Conservation (phyloP, 1,140 invertebrate genomes). For the Frieseomelitta varia region DNA sequence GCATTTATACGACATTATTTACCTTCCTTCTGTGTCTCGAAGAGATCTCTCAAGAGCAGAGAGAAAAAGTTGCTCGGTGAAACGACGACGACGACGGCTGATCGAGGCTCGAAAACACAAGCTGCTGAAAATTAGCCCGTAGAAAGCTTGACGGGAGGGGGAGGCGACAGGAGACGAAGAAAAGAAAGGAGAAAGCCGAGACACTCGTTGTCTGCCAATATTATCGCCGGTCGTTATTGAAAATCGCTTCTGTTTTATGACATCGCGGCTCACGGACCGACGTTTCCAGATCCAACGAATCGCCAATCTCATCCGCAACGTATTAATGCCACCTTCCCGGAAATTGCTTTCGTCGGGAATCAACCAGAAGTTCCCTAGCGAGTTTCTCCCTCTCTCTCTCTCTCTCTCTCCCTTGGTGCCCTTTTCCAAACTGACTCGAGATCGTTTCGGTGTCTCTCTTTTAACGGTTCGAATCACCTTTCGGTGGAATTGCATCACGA, state of each 20-base stretch:
- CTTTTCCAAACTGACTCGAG: not conserved
- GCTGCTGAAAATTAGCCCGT: not conserved
- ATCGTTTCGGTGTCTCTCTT: not conserved
- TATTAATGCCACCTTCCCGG: conserved; percentile 32
- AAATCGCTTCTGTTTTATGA: conserved; percentile 57
- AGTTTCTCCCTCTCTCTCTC: not conserved
- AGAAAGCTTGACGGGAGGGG: not conserved
- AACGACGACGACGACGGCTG: not conserved
- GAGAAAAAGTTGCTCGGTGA: not conserved
- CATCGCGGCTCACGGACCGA: conserved; percentile 14
- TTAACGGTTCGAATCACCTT: too few relatives aligned
- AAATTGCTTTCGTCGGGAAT: conserved; percentile 31
- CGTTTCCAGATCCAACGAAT: conserved; percentile 20
- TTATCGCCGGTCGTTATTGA: conserved; percentile 55
- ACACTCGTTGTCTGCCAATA: conserved; percentile 42
- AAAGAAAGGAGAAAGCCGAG: not conserved
- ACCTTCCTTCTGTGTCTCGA: not conserved
- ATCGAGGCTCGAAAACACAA: not conserved
- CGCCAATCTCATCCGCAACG: conserved; percentile 47
- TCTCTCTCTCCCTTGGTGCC: not conserved
- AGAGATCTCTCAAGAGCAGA: not conserved
- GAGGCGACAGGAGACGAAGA: not conserved
- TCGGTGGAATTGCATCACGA: too few relatives aligned
- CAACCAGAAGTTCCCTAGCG: not conserved
- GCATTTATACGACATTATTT: conserved; percentile 38